Evolutionary conservation across 2,888 invertebrate genomes (phyloP).

Genomic region (Tholera decimalis): DNA sequence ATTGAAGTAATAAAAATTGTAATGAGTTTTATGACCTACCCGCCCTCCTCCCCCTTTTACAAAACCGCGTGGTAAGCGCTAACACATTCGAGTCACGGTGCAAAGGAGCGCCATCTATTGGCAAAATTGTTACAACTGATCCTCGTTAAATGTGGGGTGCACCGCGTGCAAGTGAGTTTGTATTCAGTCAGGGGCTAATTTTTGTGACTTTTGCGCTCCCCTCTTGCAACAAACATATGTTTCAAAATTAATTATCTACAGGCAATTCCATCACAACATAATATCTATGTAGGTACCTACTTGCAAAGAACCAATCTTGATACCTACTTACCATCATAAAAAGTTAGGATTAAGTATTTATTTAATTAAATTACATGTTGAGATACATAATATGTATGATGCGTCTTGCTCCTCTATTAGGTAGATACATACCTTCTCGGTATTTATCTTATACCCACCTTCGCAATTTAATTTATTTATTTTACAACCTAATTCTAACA

Average conservation of each 20-base stretch:
- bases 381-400: too few species aligned
- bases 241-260: neutral
- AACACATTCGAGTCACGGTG: neutral
- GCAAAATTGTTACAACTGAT: neutral
- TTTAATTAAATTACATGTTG: too few species aligned
- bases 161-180: slow-evolving; percentile 18
- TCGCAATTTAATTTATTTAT: neutral
- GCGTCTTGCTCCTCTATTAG: neutral
- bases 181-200: neutral
- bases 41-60: too few species aligned
- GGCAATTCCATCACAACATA: neutral
- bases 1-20: too few species aligned
- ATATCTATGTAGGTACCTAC: neutral
- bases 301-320: neutral
- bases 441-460: too few species aligned
- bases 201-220: slow-evolving; percentile 18
- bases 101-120: slow-evolving; percentile 11
- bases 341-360: too few species aligned
- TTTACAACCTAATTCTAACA: neutral
- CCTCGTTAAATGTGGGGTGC: slow-evolving; percentile 3
- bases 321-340: too few species aligned
- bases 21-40: too few species aligned
- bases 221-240: neutral
- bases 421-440: neutral
- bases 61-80: neutral